phyloP scores from a whole-genome alignment of 2,888 invertebrate species.

The Drosophila quinaria region DNA sequence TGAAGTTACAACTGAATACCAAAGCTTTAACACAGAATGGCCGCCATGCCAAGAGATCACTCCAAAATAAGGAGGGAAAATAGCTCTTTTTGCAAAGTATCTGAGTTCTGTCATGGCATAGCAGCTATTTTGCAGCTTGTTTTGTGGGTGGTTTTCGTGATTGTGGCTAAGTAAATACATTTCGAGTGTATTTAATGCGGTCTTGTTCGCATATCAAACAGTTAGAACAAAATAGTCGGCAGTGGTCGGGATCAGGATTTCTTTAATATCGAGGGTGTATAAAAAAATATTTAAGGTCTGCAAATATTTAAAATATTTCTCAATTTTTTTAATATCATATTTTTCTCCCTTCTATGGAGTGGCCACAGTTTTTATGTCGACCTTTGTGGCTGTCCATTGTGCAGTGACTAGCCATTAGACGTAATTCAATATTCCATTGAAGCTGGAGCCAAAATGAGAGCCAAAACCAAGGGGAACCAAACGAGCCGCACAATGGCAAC shows the following conservation, averaged over 20 bases:
- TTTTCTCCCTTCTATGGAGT: constrained; percentile 12
- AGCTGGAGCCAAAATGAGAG: constrained; percentile 37
- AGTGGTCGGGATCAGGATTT: background rate
- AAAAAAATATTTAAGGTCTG: constrained; percentile 54
- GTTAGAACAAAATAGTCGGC: background rate
- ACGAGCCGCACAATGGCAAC: constrained; percentile 45
- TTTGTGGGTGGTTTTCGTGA: background rate
- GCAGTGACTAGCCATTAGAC: constrained; percentile 64
- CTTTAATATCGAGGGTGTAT: constrained; percentile 46
- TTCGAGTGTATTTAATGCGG: constrained; percentile 44
- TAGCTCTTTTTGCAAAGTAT: constrained; percentile 14
- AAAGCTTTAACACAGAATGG: no score
- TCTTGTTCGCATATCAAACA: constrained; percentile 38
- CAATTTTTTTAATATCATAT: constrained; percentile 51
- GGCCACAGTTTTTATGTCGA: constrained; percentile 36
- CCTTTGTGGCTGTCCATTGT: constrained; percentile 62
- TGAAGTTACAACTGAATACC: background rate
- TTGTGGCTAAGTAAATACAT: constrained; percentile 49
- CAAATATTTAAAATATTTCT: constrained; percentile 77
- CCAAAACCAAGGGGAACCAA: constrained; percentile 25
- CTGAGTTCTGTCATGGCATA: background rate
- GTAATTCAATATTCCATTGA: constrained; percentile 79
- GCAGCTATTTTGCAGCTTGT: background rate
- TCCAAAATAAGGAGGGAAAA: background rate
- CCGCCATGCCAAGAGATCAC: no score